Conservation (phyloP, 2,797 vertebrate genomes). For the Parauchenoglanis punctatus region DNA sequence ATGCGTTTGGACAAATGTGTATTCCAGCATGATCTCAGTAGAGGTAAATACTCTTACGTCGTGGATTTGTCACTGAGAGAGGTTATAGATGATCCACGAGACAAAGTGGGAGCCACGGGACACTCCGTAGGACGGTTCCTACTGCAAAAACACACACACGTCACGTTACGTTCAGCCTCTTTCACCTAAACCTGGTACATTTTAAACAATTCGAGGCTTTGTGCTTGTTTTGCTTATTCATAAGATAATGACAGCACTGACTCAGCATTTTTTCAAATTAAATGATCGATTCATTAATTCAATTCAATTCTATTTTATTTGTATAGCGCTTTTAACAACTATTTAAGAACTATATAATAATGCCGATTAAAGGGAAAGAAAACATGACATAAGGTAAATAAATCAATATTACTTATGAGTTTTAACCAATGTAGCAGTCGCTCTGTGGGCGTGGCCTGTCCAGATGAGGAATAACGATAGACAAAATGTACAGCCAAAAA, state of each 20-base stretch:
- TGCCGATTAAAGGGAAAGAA: too few relatives aligned
- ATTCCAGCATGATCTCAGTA: background rate
- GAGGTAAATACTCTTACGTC: conserved; percentile 43
- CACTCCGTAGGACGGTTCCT: conserved; percentile 58
- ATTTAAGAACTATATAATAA: background rate
- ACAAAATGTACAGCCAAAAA: background rate
- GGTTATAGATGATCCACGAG: conserved; percentile 51
- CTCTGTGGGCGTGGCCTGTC: background rate
- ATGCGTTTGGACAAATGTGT: too few relatives aligned
- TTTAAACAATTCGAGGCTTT: background rate
- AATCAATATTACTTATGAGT: background rate
- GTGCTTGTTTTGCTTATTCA: background rate
- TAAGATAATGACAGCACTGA: background rate
- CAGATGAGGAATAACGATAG: background rate
- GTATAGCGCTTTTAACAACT: too few relatives aligned
- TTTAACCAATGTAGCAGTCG: background rate
- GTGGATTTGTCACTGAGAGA: conserved; percentile 59
- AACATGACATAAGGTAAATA: background rate
- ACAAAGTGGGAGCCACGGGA: conserved; percentile 56
- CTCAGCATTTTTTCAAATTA: background rate
- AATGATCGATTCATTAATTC: background rate
- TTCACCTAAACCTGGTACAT: background rate
- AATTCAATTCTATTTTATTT: too few relatives aligned
- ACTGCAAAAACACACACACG: conserved; percentile 33
- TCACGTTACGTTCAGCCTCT: background rate